Percentiles rank a stretch among this genome's conserved stretches.
Evolutionary conservation across 2,888 invertebrate genomes (phyloP).

Genomic region (Drosophila merina): DNA sequence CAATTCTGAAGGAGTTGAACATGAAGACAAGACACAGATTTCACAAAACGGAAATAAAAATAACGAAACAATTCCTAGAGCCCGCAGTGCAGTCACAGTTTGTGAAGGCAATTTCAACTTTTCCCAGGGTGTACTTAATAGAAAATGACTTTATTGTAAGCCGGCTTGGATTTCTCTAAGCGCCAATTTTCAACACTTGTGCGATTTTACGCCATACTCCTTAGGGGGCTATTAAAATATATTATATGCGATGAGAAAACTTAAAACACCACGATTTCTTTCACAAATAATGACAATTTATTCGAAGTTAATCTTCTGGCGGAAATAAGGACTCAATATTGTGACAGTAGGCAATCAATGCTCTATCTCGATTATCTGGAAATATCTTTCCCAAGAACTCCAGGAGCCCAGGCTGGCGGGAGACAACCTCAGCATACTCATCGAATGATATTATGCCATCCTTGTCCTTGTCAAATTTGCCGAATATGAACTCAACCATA

Average conservation of each 20-base stretch:
- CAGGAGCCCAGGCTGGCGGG: constrained; percentile 87
- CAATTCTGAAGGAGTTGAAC: constrained; percentile 41
- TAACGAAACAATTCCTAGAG: constrained; percentile 5
- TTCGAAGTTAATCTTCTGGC: constrained; percentile 7
- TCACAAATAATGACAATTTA: constrained; percentile 1
- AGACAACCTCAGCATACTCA: constrained; percentile 86
- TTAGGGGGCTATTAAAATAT: neutral
- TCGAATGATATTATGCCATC: constrained; percentile 89
- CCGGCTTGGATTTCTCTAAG: constrained; percentile 28
- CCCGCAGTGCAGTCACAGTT: constrained; percentile 43
- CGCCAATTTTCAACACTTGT: constrained; percentile 48
- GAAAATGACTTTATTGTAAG: constrained; percentile 70
- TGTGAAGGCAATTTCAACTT: constrained; percentile 74
- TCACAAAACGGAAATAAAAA: constrained; percentile 14
- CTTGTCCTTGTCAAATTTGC: constrained; percentile 90
- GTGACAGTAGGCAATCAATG: constrained; percentile 30
- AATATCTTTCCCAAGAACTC: constrained; percentile 90
- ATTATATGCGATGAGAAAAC: neutral
- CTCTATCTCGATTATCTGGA: constrained; percentile 82
- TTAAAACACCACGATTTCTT: neutral
- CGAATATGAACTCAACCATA: constrained; percentile 89
- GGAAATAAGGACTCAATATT: constrained; percentile 31
- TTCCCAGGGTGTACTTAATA: constrained; percentile 65
- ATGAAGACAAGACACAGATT: constrained; percentile 35
- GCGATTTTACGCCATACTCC: constrained; percentile 17